phyloP scores from a whole-genome alignment of 2,797 vertebrate species.

The Melanotaenia trifasciata region DNA sequence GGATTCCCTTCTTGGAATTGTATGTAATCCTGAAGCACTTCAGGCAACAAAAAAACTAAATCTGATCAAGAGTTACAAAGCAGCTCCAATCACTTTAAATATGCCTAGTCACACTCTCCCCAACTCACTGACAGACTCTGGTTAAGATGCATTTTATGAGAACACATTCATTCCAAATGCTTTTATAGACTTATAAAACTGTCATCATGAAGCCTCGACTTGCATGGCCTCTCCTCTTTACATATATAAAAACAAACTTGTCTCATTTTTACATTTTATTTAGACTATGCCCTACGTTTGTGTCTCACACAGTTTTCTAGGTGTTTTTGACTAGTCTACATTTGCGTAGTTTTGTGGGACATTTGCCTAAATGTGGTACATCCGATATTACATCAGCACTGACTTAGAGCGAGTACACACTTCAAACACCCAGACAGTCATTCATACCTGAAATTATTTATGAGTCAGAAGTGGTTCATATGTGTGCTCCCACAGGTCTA shows the following conservation, averaged over 20 bases:
- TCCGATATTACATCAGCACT: constrained; percentile 63
- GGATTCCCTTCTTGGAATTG: constrained; percentile 62
- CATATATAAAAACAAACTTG: constrained; percentile 16
- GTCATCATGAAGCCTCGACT: background rate
- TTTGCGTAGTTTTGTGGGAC: constrained; percentile 49
- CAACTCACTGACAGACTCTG: constrained; percentile 55
- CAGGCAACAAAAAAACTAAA: constrained; percentile 65
- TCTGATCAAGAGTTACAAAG: constrained; percentile 71
- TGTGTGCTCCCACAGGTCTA: constrained; percentile 18
- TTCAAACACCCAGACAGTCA: constrained; percentile 48
- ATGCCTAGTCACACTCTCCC: constrained; percentile 21
- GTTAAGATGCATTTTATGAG: background rate
- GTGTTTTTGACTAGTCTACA: constrained; percentile 40
- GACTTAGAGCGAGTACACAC: constrained; percentile 47
- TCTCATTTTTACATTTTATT: constrained; percentile 35
- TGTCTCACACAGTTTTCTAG: constrained; percentile 4
- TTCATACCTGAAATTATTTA: constrained; percentile 67
- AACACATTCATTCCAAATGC: background rate
- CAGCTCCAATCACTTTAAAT: constrained; percentile 59
- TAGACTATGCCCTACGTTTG: constrained; percentile 33
- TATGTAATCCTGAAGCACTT: constrained; percentile 58
- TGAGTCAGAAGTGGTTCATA: constrained; percentile 59
- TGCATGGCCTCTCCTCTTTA: background rate
- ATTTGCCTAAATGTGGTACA: constrained; percentile 62
- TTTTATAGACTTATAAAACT: background rate